These are phyloP conservation scores for Uropetala carovei DNA, from an alignment of 2,888 invertebrate species.

Conservation along the genomic window DNA sequence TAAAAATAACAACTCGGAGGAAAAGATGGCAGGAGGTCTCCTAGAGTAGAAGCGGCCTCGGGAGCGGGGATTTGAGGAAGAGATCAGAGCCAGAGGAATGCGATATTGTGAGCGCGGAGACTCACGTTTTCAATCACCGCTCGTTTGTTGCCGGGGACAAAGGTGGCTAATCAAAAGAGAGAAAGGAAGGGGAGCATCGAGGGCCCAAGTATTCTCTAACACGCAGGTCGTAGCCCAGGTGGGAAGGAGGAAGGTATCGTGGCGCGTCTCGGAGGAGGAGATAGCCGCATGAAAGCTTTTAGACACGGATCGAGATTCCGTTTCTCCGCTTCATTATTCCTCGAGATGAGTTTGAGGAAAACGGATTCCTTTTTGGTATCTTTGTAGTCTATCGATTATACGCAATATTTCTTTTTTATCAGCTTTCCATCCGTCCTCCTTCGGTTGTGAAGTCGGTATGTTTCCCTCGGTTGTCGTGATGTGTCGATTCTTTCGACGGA, in stretches of 20 bases:
- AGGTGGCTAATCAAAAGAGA: constrained; percentile 49
- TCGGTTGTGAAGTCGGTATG: no score
- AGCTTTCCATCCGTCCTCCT: no score
- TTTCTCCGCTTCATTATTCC: not conserved
- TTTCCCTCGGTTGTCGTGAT: no score
- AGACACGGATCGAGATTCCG: not conserved
- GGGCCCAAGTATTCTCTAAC: not conserved
- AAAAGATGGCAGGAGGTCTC: not conserved
- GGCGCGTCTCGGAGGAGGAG: not conserved
- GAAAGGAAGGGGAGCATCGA: not conserved
- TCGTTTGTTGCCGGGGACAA: constrained; percentile 40
- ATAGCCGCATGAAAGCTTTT: not conserved
- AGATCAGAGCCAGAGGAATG: not conserved
- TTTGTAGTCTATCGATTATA: no score
- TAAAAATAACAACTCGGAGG: not conserved
- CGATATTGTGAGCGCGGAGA: constrained; percentile 18
- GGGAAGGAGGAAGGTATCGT: not conserved
- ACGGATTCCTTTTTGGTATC: no score
- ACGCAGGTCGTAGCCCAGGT: not conserved
- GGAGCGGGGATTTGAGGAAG: not conserved
- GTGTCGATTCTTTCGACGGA: no score
- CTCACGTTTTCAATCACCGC: constrained; percentile 44
- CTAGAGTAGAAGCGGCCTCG: not conserved
- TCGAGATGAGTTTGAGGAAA: no score
- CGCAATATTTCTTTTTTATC: no score